Conservation (phyloP, 1,140 invertebrate genomes). For the Oedothorax gibbosus region DNA sequence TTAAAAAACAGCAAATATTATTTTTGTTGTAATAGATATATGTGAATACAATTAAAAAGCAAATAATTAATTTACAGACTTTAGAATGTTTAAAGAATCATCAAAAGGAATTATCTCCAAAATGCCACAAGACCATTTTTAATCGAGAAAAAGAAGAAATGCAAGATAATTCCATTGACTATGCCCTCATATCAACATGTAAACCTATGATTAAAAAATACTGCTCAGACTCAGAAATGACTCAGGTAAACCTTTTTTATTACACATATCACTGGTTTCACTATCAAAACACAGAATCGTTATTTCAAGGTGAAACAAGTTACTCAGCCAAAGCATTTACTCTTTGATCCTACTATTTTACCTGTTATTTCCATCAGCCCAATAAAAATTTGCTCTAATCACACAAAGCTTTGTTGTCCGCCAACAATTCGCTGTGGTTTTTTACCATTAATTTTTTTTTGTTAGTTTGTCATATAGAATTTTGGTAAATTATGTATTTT, state of each 20-base stretch:
- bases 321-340: too few species aligned
- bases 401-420: too few species aligned
- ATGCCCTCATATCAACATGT: slow-evolving; percentile 83
- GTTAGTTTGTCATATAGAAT: too few species aligned
- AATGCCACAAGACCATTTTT: slow-evolving; percentile 85
- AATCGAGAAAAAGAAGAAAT: slow-evolving; percentile 87
- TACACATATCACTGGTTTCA: too few species aligned
- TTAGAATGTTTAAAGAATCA: slow-evolving; percentile 87
- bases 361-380: too few species aligned
- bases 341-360: too few species aligned
- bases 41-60: neutral
- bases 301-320: too few species aligned
- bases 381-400: too few species aligned
- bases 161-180: slow-evolving; percentile 86
- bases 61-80: slow-evolving; percentile 72
- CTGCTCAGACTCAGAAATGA: slow-evolving; percentile 78
- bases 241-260: slow-evolving; percentile 70
- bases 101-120: slow-evolving; percentile 75
- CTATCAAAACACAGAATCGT: too few species aligned
- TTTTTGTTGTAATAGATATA: neutral
- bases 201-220: slow-evolving; percentile 85
- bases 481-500: too few species aligned
- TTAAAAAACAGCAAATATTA: neutral
- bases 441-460: too few species aligned
- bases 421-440: too few species aligned